phyloP scores from a whole-genome alignment of 2,888 invertebrate genomes.

The Tetragnatha montana region DNA sequence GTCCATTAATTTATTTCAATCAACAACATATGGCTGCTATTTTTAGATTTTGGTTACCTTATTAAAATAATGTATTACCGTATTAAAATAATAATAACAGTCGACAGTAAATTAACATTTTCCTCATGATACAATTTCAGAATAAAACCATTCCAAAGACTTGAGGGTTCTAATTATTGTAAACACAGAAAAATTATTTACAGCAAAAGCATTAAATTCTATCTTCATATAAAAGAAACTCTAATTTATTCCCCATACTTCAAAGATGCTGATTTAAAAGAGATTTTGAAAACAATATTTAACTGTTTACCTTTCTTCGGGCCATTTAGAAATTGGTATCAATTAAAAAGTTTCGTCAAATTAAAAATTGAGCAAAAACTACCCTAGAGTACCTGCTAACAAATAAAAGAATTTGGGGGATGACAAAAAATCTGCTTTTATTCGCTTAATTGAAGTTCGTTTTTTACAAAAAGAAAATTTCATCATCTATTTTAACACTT shows the following conservation, averaged over 20 bases:
- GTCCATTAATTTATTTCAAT: no score
- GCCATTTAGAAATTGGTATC: neutral
- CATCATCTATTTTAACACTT: conserved; percentile 36
- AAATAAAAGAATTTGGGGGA: neutral
- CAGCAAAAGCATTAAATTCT: no score
- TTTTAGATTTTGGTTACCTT: no score
- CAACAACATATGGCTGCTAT: no score
- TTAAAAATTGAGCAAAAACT: neutral
- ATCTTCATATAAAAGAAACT: no score
- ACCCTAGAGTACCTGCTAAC: neutral
- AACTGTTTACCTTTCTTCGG: neutral
- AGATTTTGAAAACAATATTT: neutral
- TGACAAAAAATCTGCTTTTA: neutral
- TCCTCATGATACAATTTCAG: no score
- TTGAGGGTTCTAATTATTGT: no score
- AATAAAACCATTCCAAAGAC: no score
- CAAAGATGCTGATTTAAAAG: neutral
- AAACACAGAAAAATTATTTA: no score
- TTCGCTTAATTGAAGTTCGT: conserved; percentile 35
- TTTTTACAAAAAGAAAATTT: conserved; percentile 28
- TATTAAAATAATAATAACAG: no score
- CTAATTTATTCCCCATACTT: neutral
- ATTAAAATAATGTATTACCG: no score
- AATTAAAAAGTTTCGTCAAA: neutral
- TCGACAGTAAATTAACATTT: no score